phyloP scores from a whole-genome alignment of 2,797 vertebrate species.

The Neosalanx taihuensis region DNA sequence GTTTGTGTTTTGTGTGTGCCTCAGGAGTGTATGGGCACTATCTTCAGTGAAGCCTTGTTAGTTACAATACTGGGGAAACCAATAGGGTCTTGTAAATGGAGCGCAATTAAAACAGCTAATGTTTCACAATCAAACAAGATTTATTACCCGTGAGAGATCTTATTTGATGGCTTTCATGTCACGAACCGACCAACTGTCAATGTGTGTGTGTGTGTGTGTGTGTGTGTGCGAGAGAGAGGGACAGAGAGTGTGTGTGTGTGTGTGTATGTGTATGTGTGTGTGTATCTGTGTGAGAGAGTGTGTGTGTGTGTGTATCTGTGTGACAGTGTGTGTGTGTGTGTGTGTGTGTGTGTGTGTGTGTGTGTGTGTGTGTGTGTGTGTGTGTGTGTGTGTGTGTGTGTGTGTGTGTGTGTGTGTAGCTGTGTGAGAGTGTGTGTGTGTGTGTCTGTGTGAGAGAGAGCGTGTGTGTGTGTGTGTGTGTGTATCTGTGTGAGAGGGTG shows the following conservation, averaged over 20 bases:
- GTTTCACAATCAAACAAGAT: conserved; percentile 16
- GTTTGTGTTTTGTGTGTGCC: conserved; percentile 7
- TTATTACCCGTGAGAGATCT: conserved; percentile 1
- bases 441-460: too few relatives aligned
- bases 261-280: conserved; percentile 5
- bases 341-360: neutral
- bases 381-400: neutral
- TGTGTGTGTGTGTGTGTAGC: neutral
- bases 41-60: conserved; percentile 16
- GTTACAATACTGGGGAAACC: conserved; percentile 7
- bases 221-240: neutral
- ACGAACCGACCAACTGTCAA: neutral
- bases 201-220: neutral
- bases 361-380: neutral
- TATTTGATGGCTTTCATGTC: conserved; percentile 21
- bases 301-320: too few relatives aligned
- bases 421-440: neutral
- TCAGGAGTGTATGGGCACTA: conserved; percentile 24
- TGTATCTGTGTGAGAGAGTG: neutral
- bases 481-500: neutral
- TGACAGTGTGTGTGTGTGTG: neutral
- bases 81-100: conserved; percentile 11
- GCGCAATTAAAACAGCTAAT: conserved; percentile 7
- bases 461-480: neutral
- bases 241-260: neutral